These are phyloP conservation scores for Zophobas atratus DNA, from an alignment of 1,140 invertebrate genomes.

Conservation along the genomic window DNA sequence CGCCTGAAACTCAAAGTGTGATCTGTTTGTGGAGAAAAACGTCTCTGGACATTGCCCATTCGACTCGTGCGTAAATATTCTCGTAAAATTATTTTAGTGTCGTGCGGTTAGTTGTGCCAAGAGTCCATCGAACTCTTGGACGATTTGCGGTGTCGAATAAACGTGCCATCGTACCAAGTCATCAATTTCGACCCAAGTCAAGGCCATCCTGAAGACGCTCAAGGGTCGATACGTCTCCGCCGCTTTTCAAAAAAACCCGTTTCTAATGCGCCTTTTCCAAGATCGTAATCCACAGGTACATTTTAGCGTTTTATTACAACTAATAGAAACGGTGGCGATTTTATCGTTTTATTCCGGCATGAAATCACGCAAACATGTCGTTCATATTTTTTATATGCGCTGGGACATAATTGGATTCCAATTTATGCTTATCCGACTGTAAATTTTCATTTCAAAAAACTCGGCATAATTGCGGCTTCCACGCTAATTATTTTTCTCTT, in stretches of 20 bases:
- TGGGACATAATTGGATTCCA: not conserved
- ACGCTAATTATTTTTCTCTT: not conserved
- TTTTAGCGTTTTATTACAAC: not conserved
- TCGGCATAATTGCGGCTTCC: not conserved
- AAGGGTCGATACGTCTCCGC: no score
- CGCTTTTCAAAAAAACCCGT: no score
- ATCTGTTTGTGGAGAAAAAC: no score
- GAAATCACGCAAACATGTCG: conserved; percentile 13
- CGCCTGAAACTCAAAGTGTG: no score
- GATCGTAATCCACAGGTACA: not conserved
- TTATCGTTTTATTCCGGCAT: not conserved
- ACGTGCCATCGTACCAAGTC: no score
- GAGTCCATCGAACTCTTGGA: not conserved
- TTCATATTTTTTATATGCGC: not conserved
- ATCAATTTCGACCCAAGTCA: no score
- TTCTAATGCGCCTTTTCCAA: no score
- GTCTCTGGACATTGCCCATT: not conserved
- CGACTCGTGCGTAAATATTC: not conserved
- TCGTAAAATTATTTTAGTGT: not conserved
- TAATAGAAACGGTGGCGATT: not conserved
- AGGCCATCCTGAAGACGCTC: no score
- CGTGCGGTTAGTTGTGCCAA: not conserved
- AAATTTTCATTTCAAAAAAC: not conserved
- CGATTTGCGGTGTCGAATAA: not conserved
- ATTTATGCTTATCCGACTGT: conserved; percentile 5